Evolutionary conservation across 1,140 invertebrate species (phyloP).

Genomic region (Ceratina japonica): DNA sequence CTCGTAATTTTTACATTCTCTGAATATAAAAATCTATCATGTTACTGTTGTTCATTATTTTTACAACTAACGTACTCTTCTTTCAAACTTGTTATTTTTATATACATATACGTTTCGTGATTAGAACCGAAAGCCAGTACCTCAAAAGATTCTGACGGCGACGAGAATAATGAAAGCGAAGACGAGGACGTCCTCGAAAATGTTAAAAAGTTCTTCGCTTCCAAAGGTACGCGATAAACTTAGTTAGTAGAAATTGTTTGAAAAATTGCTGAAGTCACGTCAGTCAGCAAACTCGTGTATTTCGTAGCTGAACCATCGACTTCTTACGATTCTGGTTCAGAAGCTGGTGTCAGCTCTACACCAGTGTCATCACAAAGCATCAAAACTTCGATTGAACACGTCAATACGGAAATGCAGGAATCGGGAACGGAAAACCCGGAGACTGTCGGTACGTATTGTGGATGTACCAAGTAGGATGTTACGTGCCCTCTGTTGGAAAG

Average conservation of each 20-base stretch:
- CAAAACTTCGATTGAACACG: background rate
- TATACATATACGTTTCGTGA: slow-evolving; percentile 3
- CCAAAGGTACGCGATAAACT: slow-evolving; percentile 33
- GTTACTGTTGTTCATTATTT: background rate
- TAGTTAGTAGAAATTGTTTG: slow-evolving; percentile 6
- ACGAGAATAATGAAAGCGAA: slow-evolving; percentile 50
- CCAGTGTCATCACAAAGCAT: background rate
- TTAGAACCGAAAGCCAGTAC: slow-evolving; percentile 4
- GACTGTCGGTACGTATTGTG: slow-evolving; percentile 24
- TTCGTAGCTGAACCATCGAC: slow-evolving; percentile 43
- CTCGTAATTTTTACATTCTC: background rate
- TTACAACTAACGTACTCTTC: background rate
- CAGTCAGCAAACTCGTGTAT: background rate
- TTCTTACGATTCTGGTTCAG: background rate
- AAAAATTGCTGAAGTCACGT: background rate
- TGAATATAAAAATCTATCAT: background rate
- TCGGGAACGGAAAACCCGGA: background rate
- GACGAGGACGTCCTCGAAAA: slow-evolving; percentile 64
- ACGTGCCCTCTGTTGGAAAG: slow-evolving; percentile 41
- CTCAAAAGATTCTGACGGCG: background rate
- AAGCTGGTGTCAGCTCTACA: background rate
- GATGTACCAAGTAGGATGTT: background rate
- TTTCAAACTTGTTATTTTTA: background rate
- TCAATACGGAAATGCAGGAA: background rate
- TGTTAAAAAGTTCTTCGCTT: slow-evolving; percentile 61